Evolutionary conservation across 2,113 vertebrate genomes (phyloP), one percentile per base, ranked within the genome.

Genomic region (Sorex araneus): DNA sequence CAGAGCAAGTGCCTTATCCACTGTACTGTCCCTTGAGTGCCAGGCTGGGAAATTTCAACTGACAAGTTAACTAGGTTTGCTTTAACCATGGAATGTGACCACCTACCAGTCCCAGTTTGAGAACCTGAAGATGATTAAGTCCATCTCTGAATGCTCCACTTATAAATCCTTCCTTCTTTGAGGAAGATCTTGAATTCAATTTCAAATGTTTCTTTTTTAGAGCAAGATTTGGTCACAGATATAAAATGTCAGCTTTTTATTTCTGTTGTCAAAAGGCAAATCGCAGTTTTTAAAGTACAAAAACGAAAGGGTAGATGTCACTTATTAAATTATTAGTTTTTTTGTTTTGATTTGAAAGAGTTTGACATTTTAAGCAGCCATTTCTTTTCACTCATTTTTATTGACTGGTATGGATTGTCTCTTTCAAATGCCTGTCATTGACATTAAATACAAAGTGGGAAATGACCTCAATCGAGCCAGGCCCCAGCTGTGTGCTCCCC

Each of bases 321-420:
- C 97, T 98, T 98, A 97, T 96, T 97, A 98, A 98, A 98, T 98
- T 97, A 98, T 97, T 97, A 97, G 96, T 82, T 93, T 97, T 97
- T 97, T 96, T 97, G 95, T 97, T 98, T 98, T 97, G 97, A 97
- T 98, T 97, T 97, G 96, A 98, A 98, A 98, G 97, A 97, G 97
- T 98, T 96, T 98, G 97, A 98, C 98, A 98, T 98, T 98, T 98
- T 97, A 96, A 98, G 95, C 95, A 98, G 95, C 82, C 34, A 0
- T 84, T 96, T 95, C 97, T 97, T 98, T 97, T 96, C 97, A 90
- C 96, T 95, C 96, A 96, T 95, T 97, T 97, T 97, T 97, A 97
- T 71, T 97, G 97, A 96, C 96, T 95, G 95, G 94, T 98, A 97
- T 97, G 96, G 97, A 98, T 98, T 98, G 97, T 97, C 97, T 97